Evolutionary conservation across 2,888 invertebrate genomes (phyloP), one percentile per base, ranked within the genome.

Genomic region (Urechis unicinctus): DNA sequence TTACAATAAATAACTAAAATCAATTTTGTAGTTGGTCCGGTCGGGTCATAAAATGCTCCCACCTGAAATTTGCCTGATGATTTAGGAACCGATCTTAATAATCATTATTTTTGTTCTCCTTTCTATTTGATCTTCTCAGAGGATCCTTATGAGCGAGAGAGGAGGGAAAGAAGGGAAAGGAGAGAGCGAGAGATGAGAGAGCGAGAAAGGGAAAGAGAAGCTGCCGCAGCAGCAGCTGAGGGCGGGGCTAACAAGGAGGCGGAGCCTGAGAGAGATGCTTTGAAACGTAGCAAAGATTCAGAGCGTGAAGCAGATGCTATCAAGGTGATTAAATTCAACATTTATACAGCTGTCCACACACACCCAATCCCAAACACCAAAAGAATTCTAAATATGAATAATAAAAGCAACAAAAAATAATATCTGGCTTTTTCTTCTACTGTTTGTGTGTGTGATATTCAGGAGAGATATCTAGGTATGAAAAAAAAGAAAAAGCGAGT

Each of bases 301-400:
- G 92, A 93, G 76, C 87, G 89, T 62, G 96, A 96, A 81, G 83
- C 88, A 46, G 93, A 93, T 78, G 96, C 96, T 0, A 96, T 97
- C 56, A 90, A 92, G 69, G 78, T 78, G 13, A 36, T 21, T 22
- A 45, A 21, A 13, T 6, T 6, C 36, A 9, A 17, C 17, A 17
- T 9, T 17, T 36, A 36, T 36, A 13, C 36, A 36, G 9, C 9
- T 36, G 36, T 9, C 17, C 17, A 36, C 17, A 36, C 36, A 36
- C 9, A 36, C 17, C 9, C 17, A 9, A 36, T 36, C 17, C n/a
- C n/a, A n/a, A n/a, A n/a, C n/a, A n/a, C n/a, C n/a, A n/a, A n/a
- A n/a, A n/a, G n/a, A n/a, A n/a, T n/a, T n/a, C n/a, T n/a, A n/a
- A n/a, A n/a, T n/a, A n/a, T n/a, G n/a, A n/a, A n/a, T n/a, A n/a